phyloP scores from a whole-genome alignment of 1,140 invertebrate species.

The Lucilia cuprina region DNA sequence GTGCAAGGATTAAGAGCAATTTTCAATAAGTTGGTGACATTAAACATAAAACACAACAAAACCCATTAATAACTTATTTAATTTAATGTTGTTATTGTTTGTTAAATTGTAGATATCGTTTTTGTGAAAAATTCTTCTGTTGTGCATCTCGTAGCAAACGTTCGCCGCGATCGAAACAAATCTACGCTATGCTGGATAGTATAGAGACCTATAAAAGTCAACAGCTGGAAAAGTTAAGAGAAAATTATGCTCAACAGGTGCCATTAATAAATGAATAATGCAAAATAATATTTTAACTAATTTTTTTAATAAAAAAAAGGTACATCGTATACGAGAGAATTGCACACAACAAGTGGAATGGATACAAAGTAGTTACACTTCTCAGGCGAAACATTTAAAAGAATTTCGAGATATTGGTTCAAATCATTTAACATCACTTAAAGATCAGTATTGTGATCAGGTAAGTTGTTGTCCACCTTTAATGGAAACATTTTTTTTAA shows the following conservation, averaged over 20 bases:
- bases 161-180: conserved; percentile 80
- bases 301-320: conserved; percentile 63
- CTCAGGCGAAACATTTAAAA: conserved; percentile 84
- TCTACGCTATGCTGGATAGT: conserved; percentile 85
- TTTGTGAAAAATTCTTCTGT: conserved; percentile 71
- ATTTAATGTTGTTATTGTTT: background rate
- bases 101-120: conserved; percentile 68
- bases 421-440: conserved; percentile 80
- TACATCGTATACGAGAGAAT: conserved; percentile 89
- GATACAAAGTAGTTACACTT: conserved; percentile 89
- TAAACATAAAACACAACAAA: background rate
- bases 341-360: conserved; percentile 92
- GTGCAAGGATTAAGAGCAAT: conserved; percentile 76
- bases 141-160: conserved; percentile 66
- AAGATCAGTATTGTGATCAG: conserved; percentile 92
- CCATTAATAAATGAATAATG: background rate
- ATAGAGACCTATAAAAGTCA: conserved; percentile 90
- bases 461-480: too few species aligned
- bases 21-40: conserved; percentile 71
- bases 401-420: conserved; percentile 91
- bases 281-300: background rate
- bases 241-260: conserved; percentile 93
- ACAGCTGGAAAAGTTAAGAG: conserved; percentile 84
- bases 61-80: conserved; percentile 24
- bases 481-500: too few species aligned